Base-by-base conservation (phyloP, 2,888 invertebrate species). In the Auanema sp. region DNA sequence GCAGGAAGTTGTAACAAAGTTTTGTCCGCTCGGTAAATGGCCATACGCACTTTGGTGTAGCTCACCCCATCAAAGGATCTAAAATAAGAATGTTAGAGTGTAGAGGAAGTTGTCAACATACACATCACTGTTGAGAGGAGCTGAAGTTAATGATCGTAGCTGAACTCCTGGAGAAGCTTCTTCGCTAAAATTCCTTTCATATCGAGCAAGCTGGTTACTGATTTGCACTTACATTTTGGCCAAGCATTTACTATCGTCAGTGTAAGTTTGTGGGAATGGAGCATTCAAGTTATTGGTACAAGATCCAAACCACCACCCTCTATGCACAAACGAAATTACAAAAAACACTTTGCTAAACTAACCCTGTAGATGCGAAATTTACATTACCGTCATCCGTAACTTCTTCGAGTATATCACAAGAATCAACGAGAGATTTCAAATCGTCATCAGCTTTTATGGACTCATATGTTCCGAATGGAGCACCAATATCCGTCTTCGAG, bases 241-340 rank as follows among this genome's bases (percentile, higher is more conserved):
- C 33, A 33, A 33, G 8, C 33, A 33, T 6, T 23, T 42, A 1
- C 25, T 44, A 44, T 11, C 47, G 16, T 14, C 23, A 18, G 50
- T 18, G 14, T 16, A 12, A 10, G 18, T 24, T n/a, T 11, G 5
- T 1, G 23, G 0, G 23, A 66, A 63, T n/a, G 51, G 49, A 5
- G 72, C 74, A 47, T 75, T 75, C 44, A 73, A 21, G 53, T 73
- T 73, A 42, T 73, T 71, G 6, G 68, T 68, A 43, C 74, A 75
- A 52, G 60, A 64, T 49, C 73, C 73, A 42, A 69, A 73, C 73
- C 73, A 73, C 74, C 74, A 75, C 11, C 74, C 74, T 21, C 70
- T 72, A 56, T 60, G 68, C 64, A n/a, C n/a, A n/a, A n/a, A n/a
- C n/a, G n/a, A 33, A 33, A 33, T 33, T 33, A 33, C 33, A 33